phyloP scores from a whole-genome alignment of 1,140 invertebrate species.

The Euglossa dilemma region DNA sequence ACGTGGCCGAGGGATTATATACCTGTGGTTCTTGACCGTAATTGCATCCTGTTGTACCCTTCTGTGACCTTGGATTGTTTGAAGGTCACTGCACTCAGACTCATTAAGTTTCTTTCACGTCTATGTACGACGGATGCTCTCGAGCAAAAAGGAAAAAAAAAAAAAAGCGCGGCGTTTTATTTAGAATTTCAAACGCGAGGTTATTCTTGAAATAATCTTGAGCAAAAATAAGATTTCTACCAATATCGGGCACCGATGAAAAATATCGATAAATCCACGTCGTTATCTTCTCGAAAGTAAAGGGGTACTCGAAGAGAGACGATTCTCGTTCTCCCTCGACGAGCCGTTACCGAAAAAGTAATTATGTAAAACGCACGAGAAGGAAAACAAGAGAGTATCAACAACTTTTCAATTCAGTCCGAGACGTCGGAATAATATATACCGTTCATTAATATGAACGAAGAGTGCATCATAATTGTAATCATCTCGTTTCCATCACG shows the following conservation, averaged over 20 bases:
- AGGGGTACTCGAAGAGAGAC: no score
- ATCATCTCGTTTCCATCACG: slow-evolving; percentile 18
- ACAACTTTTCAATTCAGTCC: not conserved
- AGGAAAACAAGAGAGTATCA: no score
- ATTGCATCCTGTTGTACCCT: not conserved
- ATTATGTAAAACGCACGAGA: not conserved
- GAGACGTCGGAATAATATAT: slow-evolving; percentile 7
- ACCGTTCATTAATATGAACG: slow-evolving; percentile 41
- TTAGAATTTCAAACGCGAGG: not conserved
- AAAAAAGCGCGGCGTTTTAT: not conserved
- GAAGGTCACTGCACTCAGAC: not conserved
- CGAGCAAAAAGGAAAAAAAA: no score
- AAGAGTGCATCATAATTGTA: slow-evolving; percentile 26
- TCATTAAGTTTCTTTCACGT: not conserved
- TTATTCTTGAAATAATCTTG: not conserved
- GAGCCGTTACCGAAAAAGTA: not conserved
- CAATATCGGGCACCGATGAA: not conserved
- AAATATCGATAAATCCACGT: not conserved
- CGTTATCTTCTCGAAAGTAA: no score
- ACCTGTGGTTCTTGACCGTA: not conserved
- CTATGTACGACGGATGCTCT: not conserved
- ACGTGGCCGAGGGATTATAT: no score
- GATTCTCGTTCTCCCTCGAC: not conserved
- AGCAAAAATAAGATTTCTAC: not conserved
- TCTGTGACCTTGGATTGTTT: not conserved